These are phyloP conservation scores for Sparidentex hasta DNA, from an alignment of 2,797 vertebrate species.

Conservation along the genomic window DNA sequence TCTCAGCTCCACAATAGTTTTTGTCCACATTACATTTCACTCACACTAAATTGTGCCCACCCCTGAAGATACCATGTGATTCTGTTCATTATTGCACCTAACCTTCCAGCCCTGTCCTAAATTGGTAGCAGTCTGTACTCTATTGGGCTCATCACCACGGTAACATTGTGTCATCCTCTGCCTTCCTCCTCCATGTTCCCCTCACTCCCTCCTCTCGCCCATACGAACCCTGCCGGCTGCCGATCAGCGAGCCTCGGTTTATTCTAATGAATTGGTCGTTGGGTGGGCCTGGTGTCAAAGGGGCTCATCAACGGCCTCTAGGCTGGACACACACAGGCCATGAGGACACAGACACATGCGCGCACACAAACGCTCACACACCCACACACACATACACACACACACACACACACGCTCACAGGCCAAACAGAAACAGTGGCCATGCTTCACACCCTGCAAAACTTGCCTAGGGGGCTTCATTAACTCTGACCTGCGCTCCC, in stretches of 20 bases:
- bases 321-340: slow-evolving; percentile 52
- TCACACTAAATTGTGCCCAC: slow-evolving; percentile 31
- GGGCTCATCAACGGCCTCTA: slow-evolving; percentile 69
- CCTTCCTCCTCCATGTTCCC: slow-evolving; percentile 40
- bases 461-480: slow-evolving; percentile 77
- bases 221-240: slow-evolving; percentile 19
- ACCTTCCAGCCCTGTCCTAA: slow-evolving; percentile 66
- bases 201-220: slow-evolving; percentile 38
- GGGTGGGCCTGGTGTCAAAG: slow-evolving; percentile 71
- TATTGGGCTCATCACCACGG: slow-evolving; percentile 67
- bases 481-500: slow-evolving; percentile 75
- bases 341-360: slow-evolving; percentile 15
- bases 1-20: slow-evolving; percentile 46
- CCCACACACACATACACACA: slow-evolving; percentile 29
- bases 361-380: slow-evolving; percentile 19
- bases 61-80: slow-evolving; percentile 53
- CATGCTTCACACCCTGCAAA: slow-evolving; percentile 73
- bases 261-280: slow-evolving; percentile 73
- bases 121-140: slow-evolving; percentile 65
- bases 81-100: slow-evolving; percentile 67
- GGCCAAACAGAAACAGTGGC: slow-evolving; percentile 69
- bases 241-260: slow-evolving; percentile 54
- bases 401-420: slow-evolving; percentile 33
- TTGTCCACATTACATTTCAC: slow-evolving; percentile 55
- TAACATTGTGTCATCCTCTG: slow-evolving; percentile 47